phyloP scores from a whole-genome alignment of 1,140 invertebrate genomes.

The Drosophila jambulina region DNA sequence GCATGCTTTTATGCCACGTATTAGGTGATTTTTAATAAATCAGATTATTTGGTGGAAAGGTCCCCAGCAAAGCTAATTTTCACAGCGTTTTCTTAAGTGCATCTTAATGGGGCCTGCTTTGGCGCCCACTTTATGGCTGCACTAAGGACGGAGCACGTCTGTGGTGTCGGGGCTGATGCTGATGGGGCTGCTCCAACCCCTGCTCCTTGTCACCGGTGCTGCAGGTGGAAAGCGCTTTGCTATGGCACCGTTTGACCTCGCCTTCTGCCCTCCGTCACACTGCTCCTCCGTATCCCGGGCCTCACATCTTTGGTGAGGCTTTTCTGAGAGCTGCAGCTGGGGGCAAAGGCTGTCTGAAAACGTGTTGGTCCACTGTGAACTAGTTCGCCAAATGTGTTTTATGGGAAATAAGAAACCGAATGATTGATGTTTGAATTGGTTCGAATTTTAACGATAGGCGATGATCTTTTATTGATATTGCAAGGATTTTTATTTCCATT shows the following conservation, averaged over 20 bases:
- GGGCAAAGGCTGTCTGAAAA: conserved; percentile 29
- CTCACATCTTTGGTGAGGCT: conserved; percentile 16
- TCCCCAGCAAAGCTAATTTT: not conserved
- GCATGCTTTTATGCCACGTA: not conserved
- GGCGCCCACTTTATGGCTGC: conserved; percentile 55
- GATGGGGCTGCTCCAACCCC: conserved; percentile 18
- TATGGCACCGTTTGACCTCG: conserved; percentile 49
- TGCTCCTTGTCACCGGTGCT: conserved; percentile 9
- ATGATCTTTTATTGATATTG: conserved; percentile 24
- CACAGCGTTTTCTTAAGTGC: conserved; percentile 12
- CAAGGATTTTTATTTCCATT: conserved; percentile 9
- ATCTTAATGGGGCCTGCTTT: conserved; percentile 33
- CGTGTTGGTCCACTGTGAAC: conserved; percentile 41
- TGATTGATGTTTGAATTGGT: conserved; percentile 39
- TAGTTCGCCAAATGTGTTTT: conserved; percentile 38
- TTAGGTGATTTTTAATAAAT: not conserved
- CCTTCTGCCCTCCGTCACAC: conserved; percentile 4
- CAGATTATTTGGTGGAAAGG: not conserved
- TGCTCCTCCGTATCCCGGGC: not conserved
- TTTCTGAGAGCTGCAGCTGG: conserved; percentile 9
- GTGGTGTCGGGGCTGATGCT: conserved; percentile 15
- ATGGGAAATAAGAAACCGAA: conserved; percentile 20
- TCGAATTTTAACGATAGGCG: conserved; percentile 21
- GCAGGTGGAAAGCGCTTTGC: conserved; percentile 52
- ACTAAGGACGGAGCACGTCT: conserved; percentile 33